Evolutionary conservation across 2,113 vertebrate species (phyloP), one percentile per base, ranked within the genome.

Genomic region (Corythaeola cristata): DNA sequence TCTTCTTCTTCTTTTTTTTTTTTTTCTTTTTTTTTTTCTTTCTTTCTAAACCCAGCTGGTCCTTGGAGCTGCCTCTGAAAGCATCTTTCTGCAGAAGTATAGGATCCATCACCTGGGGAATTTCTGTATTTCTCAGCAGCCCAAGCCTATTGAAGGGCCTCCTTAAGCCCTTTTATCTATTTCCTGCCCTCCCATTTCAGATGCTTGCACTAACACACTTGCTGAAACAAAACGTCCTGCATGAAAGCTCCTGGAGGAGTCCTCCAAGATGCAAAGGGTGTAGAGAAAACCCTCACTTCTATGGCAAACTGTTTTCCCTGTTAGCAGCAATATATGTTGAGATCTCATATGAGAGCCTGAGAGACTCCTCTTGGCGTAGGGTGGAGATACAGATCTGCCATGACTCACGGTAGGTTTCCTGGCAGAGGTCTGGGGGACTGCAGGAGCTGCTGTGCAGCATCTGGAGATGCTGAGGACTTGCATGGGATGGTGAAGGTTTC

Each of bases 1-100:
- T 3, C 39, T 39, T 39, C 39, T 39, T 39, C 39, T 11, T 7
- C 5, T 6, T 5, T 26, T 6, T 7, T 17, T 32, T 13, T 22
- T 19, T 1, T 6, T 5, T 26, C 5, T 7, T 17, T 32, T 13
- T 22, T 19, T 1, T 3, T 7, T 11, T 11, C 2, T 4, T 56
- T 14, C 11, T n/a, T 55, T 19, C 35, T 59, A 35, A 76, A 37
- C 26, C 18, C 28, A 27, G 39, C 88, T 84, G 53, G 33, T 52
- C 69, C 50, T 67, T 52, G 45, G 67, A 58, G 16, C 30, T 93
- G 67, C 52, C 82, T 81, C 81, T 69, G 58, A 41, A 84, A 35
- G 26, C 7, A 23, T 76, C 47, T 37, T 37, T 76, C 69, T 90
- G 69, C 62, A 85, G 35, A 72, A 88, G 16, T n/a, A 24, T 71